Evolutionary conservation across 2,888 invertebrate genomes (phyloP).

Genomic region (Ophioninae sp.): DNA sequence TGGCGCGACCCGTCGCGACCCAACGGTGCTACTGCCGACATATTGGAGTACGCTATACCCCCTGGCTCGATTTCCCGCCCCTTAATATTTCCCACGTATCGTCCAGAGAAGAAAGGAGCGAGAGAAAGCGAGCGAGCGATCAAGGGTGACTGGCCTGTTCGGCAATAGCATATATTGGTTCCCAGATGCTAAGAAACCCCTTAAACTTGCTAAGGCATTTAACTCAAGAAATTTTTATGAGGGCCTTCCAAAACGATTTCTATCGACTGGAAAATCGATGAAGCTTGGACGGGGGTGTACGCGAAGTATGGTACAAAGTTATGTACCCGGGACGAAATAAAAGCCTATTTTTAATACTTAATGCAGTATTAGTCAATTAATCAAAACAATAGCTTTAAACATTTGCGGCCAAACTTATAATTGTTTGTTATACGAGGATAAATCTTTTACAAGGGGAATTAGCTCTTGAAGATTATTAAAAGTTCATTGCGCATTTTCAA

Average conservation of each 20-base stretch:
- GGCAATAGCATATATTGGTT: background rate
- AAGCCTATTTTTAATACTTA: too few relatives aligned
- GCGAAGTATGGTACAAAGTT: too few relatives aligned
- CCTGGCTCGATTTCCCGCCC: background rate
- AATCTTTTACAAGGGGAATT: too few relatives aligned
- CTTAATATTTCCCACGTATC: background rate
- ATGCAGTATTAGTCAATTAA: too few relatives aligned
- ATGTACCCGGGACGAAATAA: too few relatives aligned
- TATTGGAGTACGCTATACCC: conserved; percentile 66
- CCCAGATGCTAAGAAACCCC: background rate
- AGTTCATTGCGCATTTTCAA: too few relatives aligned
- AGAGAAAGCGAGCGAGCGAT: background rate
- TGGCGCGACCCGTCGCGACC: conserved; percentile 72
- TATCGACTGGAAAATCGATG: background rate
- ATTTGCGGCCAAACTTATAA: too few relatives aligned
- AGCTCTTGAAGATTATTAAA: too few relatives aligned
- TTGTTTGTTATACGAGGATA: too few relatives aligned
- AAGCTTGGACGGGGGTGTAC: background rate
- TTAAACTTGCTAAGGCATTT: background rate
- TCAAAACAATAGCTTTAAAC: too few relatives aligned
- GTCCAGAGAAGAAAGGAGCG: background rate
- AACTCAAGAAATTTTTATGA: background rate
- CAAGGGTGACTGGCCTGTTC: background rate
- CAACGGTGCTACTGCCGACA: conserved; percentile 68
- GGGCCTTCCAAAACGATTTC: background rate